A percentile compares a stretch with the other conserved stretches of the same genome.
phyloP scores from a whole-genome alignment of 2,113 vertebrate species.

The Seriola aureovittata region DNA sequence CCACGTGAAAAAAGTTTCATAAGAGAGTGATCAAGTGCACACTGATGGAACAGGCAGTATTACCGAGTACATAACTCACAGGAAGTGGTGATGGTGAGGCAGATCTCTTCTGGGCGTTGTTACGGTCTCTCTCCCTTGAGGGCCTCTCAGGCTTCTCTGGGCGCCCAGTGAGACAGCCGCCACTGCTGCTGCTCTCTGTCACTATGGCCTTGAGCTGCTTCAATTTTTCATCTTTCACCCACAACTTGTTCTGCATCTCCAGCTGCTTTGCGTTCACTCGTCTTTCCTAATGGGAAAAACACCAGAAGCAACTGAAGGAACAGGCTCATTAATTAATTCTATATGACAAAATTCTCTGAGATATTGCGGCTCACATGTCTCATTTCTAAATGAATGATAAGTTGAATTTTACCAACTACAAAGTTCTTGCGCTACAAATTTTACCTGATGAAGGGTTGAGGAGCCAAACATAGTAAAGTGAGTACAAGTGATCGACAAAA shows the following conservation, averaged over 20 bases:
- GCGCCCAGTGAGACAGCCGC: constrained; percentile 48
- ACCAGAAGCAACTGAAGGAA: neutral
- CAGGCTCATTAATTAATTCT: neutral
- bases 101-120: constrained; percentile 80
- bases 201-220: constrained; percentile 99
- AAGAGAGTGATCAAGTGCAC: neutral
- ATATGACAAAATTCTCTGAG: too few species aligned
- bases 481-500: neutral
- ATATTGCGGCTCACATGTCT: neutral
- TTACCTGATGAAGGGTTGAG: too few species aligned
- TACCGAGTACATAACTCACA: constrained; percentile 82
- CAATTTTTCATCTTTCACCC: constrained; percentile 98
- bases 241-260: constrained; percentile 99
- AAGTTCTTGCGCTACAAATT: neutral
- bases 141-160: constrained; percentile 86
- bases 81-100: constrained; percentile 86
- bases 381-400: neutral
- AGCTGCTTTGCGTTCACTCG: constrained; percentile 96
- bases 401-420: neutral
- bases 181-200: constrained; percentile 85
- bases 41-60: neutral
- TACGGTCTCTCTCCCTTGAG: constrained; percentile 88
- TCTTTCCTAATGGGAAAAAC: constrained; percentile 85
- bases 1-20: neutral
- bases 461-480: neutral